Conservation (phyloP, 30 jellyfish, hydroid and myxozoan genomes). For the Nemopilema nomurai region DNA sequence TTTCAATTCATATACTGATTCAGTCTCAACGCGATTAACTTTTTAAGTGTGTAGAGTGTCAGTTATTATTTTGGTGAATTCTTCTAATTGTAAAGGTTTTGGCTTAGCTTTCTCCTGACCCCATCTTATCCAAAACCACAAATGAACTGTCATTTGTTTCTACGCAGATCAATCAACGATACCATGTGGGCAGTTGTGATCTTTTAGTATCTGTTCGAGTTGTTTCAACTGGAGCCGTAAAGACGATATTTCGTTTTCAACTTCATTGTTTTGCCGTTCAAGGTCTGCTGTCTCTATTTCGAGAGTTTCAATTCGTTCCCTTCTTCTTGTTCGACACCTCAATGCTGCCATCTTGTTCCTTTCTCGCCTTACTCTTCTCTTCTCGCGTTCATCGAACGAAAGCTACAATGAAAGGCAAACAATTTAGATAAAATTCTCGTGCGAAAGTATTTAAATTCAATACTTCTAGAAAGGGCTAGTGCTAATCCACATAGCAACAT, state of each 20-base stretch:
- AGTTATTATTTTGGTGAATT: too few relatives aligned
- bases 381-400: conserved; percentile 81
- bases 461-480: too few relatives aligned
- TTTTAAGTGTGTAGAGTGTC: too few relatives aligned
- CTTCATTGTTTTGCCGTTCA: conserved; percentile 73
- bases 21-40: too few relatives aligned
- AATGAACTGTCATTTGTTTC: neutral
- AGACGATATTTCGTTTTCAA: conserved; percentile 69
- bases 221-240: conserved; percentile 75
- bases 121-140: neutral
- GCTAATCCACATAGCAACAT: too few relatives aligned
- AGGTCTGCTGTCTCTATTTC: conserved; percentile 92
- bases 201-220: conserved; percentile 72
- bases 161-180: conserved; percentile 12
- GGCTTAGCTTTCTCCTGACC: neutral
- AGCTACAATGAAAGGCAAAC: conserved; percentile 53
- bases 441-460: too few relatives aligned
- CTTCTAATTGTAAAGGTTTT: neutral
- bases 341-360: conserved; percentile 92
- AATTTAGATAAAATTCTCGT: too few relatives aligned
- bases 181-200: conserved; percentile 71
- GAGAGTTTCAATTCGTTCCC: conserved; percentile 89
- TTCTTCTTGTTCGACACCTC: conserved; percentile 93
- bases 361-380: conserved; percentile 87
- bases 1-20: too few relatives aligned